These are phyloP conservation scores for Speoplatyrhinus poulsoni DNA, from an alignment of 2,113 vertebrate species.

Conservation along the genomic window DNA sequence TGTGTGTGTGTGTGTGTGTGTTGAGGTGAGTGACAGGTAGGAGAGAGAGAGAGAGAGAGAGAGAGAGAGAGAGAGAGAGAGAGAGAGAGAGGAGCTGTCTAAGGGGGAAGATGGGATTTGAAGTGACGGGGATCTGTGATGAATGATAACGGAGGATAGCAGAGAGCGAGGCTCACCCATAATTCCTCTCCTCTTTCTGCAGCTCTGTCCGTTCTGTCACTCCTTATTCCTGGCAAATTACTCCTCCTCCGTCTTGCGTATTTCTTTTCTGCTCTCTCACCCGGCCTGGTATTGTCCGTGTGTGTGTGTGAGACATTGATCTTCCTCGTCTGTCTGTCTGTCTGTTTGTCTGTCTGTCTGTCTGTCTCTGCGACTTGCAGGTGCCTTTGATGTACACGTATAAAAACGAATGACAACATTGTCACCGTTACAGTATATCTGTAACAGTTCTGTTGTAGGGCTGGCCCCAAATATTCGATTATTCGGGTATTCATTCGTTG, in stretches of 20 bases:
- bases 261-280: conserved; percentile 20
- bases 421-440: too few species aligned
- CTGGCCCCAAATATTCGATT: too few species aligned
- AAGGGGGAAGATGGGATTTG: conserved; percentile 45
- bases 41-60: conserved; percentile 23
- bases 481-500: too few species aligned
- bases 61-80: conserved; percentile 30
- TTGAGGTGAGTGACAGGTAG: conserved; percentile 38
- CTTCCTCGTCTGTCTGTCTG: not conserved
- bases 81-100: conserved; percentile 50
- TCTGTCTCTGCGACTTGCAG: not conserved
- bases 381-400: not conserved
- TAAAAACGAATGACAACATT: not conserved
- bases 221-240: conserved; percentile 59
- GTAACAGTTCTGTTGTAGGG: too few species aligned
- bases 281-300: not conserved
- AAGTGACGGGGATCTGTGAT: conserved; percentile 58
- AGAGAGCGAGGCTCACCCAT: conserved; percentile 48
- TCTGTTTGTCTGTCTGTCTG: not conserved
- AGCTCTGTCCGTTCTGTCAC: conserved; percentile 40
- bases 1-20: not conserved
- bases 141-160: conserved; percentile 52
- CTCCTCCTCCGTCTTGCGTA: conserved; percentile 12
- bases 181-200: conserved; percentile 38
- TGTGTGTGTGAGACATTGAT: conserved; percentile 10